Evolutionary conservation across 2,888 invertebrate genomes (phyloP), one percentile per base, ranked within the genome.

Genomic region (Tinea pellionella): DNA sequence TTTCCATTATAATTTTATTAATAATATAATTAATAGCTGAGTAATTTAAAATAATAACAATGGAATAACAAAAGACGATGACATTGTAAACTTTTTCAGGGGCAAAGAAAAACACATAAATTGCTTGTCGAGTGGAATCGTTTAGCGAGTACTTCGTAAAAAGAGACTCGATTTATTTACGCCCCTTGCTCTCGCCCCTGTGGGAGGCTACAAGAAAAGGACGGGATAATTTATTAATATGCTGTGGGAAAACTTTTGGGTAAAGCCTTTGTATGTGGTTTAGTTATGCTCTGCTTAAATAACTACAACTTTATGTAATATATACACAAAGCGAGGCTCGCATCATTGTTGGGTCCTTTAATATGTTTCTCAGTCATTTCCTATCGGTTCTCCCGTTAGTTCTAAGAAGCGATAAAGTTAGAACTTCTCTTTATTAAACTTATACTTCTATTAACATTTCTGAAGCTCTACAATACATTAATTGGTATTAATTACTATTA

Each of bases 101-200:
- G 57, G 57, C 57, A 32, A 57, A 57, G 57, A 57, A 57, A 57
- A 57, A 57, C 57, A 57, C 57, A 57, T 57, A 57, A 57, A 57
- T 57, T 57, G 57, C 57, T 57, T 57, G 57, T 57, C 57, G 57
- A 57, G 32, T 57, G 32, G 19, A 57, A 57, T 57, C 57, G 57
- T 57, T 57, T 57, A 57, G 57, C 57, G 32, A 16, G 57, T 57
- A 57, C 32, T 57, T 19, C 32, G 19, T 57, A 57, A 57, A 57
- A 32, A 53, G 19, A 30, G 57, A 57, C 32, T 57, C 32, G 57
- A 57, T 57, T 57, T 57, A 57, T 57, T 57, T 32, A 30, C 57
- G 57, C 57, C 57, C 57, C n/a, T 57, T 32, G 57, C 57, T 55
- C 29, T 55, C 57, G 57, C 57, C 32, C 32, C 57, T 1, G 18